Conservation (phyloP, 2,888 invertebrate species). For the Callosobruchus maculatus region DNA sequence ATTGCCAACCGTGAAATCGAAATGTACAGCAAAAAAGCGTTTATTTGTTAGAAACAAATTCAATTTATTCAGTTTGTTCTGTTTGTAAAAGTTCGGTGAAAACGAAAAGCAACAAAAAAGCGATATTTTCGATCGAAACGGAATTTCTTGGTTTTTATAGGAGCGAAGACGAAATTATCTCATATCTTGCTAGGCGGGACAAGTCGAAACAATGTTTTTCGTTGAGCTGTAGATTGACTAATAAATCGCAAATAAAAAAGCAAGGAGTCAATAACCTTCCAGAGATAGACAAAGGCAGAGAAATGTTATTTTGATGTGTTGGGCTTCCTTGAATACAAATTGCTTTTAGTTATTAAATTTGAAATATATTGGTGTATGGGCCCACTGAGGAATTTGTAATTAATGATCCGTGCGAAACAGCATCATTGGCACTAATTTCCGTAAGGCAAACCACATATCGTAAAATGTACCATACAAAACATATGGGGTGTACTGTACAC, state of each 20-base stretch:
- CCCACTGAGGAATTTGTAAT: too few relatives aligned
- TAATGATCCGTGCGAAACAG: too few relatives aligned
- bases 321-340: not conserved
- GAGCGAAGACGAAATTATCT: not conserved
- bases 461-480: too few relatives aligned
- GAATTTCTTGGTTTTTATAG: not conserved
- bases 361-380: too few relatives aligned
- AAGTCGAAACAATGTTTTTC: not conserved
- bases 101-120: not conserved
- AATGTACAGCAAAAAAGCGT: not conserved
- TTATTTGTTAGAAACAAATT: not conserved
- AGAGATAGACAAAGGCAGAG: not conserved
- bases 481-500: too few relatives aligned
- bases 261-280: not conserved
- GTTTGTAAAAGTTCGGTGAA: not conserved
- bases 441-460: too few relatives aligned
- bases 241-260: not conserved
- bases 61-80: not conserved
- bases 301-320: not conserved
- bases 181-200: not conserved
- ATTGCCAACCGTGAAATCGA: not conserved
- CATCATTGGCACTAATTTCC: too few relatives aligned
- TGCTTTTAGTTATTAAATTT: too few relatives aligned
- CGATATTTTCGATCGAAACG: not conserved
- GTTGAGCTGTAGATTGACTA: not conserved